phyloP scores from a whole-genome alignment of 2,888 invertebrate genomes.

The Heliconius ismenius region DNA sequence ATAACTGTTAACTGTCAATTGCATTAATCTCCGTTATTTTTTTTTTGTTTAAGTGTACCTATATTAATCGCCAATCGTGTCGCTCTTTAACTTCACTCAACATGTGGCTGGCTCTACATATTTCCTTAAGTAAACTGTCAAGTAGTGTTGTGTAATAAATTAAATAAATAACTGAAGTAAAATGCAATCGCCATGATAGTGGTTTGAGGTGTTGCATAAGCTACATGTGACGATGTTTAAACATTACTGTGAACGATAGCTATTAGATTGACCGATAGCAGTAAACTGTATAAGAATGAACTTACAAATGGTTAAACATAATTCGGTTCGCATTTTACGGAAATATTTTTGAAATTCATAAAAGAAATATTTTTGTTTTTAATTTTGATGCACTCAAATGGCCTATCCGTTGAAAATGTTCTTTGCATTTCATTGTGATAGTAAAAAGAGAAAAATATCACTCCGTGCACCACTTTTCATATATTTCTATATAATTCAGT shows the following conservation, averaged over 20 bases:
- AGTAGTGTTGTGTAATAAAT: slow-evolving; percentile 1
- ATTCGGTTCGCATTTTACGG: not conserved
- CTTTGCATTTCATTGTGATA: too few species aligned
- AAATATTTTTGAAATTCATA: not conserved
- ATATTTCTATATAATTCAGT: not conserved
- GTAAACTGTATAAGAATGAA: not conserved
- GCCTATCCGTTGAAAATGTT: too few species aligned
- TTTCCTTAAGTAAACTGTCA: not conserved
- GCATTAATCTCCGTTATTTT: not conserved
- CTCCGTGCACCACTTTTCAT: not conserved
- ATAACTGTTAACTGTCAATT: too few species aligned
- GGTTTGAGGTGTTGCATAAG: not conserved
- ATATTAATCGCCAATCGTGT: not conserved
- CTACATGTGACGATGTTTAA: slow-evolving; percentile 1
- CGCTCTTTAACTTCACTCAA: too few species aligned
- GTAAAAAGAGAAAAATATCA: not conserved
- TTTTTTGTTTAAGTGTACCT: not conserved
- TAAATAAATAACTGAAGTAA: slow-evolving; percentile 12
- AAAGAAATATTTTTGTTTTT: too few species aligned
- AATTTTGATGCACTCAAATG: too few species aligned
- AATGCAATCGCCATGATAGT: not conserved
- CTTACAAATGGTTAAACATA: too few species aligned
- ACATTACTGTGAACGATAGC: not conserved
- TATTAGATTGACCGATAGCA: slow-evolving; percentile 12
- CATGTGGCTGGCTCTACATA: not conserved